These are phyloP conservation scores for Disparrhopalites patrizii DNA, from an alignment of 2,888 invertebrate species.

Conservation along the genomic window DNA sequence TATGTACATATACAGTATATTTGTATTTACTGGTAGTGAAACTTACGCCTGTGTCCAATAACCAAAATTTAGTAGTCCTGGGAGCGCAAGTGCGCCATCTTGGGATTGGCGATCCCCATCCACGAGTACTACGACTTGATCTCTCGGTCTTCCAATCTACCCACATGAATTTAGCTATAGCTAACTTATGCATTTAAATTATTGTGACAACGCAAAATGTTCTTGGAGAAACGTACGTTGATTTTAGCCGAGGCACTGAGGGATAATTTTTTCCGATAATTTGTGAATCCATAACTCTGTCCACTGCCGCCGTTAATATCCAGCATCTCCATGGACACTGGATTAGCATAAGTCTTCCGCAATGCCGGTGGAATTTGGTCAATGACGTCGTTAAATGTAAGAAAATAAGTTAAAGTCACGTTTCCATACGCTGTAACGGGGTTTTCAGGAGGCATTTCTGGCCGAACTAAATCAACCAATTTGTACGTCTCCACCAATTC, in stretches of 20 bases:
- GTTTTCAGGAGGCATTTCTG: conserved; percentile 50
- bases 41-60: conserved; percentile 23
- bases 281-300: conserved; percentile 58
- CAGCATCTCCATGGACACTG: conserved; percentile 51
- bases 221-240: conserved; percentile 18
- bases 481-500: conserved; percentile 56
- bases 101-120: conserved; percentile 51
- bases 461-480: conserved; percentile 33
- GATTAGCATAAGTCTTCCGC: conserved; percentile 25
- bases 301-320: conserved; percentile 53
- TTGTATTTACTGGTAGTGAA: no score
- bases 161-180: no score
- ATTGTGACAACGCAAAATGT: no score
- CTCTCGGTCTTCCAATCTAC: conserved; percentile 53
- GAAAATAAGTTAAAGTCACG: conserved; percentile 38
- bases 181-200: neutral
- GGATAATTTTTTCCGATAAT: conserved; percentile 53
- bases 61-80: conserved; percentile 13
- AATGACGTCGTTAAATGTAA: conserved; percentile 46
- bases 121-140: conserved; percentile 56
- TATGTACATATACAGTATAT: no score
- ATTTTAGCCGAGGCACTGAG: conserved; percentile 14
- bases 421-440: conserved; percentile 50
- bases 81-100: neutral
- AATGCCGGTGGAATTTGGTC: conserved; percentile 32